phyloP scores from a whole-genome alignment of 2,888 invertebrate species.

The Heliconius erato region DNA sequence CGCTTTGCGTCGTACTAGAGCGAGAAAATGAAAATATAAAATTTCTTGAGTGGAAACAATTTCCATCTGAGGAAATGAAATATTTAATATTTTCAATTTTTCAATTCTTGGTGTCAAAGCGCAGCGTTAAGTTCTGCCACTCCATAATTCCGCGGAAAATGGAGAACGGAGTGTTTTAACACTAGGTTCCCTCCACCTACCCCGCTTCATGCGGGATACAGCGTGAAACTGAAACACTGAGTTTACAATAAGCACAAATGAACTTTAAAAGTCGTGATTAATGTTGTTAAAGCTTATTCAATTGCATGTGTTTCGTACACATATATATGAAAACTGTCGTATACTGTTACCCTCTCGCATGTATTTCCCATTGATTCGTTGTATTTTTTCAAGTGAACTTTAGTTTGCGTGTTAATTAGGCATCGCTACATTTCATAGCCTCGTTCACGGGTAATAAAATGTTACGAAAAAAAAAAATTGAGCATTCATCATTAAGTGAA shows the following conservation, averaged over 20 bases:
- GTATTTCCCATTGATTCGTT: constrained; percentile 26
- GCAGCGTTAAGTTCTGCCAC: too few species aligned
- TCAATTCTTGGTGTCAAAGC: too few species aligned
- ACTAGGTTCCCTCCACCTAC: not conserved
- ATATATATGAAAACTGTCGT: constrained; percentile 26
- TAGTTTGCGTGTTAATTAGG: constrained; percentile 46
- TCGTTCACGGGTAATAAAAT: constrained; percentile 27
- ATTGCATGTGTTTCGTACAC: constrained; percentile 9
- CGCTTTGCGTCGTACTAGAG: too few species aligned
- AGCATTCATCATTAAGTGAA: constrained; percentile 10
- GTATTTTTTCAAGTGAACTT: constrained; percentile 36
- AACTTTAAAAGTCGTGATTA: constrained; percentile 1
- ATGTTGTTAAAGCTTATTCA: constrained; percentile 3
- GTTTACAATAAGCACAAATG: not conserved
- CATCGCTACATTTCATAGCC: constrained; percentile 27
- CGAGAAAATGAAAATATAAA: too few species aligned
- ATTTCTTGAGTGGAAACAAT: too few species aligned
- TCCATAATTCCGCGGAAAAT: too few species aligned
- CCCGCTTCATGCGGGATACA: not conserved
- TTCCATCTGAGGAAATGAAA: too few species aligned
- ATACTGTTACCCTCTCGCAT: constrained; percentile 17
- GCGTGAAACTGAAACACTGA: not conserved
- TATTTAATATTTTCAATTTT: too few species aligned
- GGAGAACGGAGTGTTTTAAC: not conserved
- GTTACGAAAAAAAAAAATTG: not conserved